Evolutionary conservation across 2,113 vertebrate species (phyloP), one percentile per base, ranked within the genome.

Genomic region (Rostratula benghalensis): DNA sequence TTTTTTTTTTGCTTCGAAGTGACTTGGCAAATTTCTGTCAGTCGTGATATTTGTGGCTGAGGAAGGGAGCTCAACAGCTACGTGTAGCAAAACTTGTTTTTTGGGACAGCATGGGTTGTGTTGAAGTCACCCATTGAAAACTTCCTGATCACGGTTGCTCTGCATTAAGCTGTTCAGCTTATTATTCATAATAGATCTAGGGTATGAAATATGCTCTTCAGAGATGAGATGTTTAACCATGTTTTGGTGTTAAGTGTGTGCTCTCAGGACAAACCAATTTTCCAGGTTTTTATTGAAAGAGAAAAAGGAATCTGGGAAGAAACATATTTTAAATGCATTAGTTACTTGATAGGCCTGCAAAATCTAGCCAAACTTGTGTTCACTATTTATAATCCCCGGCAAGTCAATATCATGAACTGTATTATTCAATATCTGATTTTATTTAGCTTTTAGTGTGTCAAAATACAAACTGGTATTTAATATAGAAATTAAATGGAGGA

Each of bases 21-120:
- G 67, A 85, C 95, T 97, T 97, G 90, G 80, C 91, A 92, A 23
- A 91, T 96, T 94, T 89, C 64, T 91, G 1, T 74, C 59, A 15
- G 79, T 46, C 67, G 18, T 76, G 65, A 22, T 39, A 15, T 88
- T 87, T 33, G 3, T 31, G 89, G 13, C 50, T 41, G 77, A 92
- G 80, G 69, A 90, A 63, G 90, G 86, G 83, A 67, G 64, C 1
- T 73, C 83, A 53, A 10, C 45, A 85, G 28, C 73, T 56, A 45
- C 65, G 15, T 1, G n/a, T 48, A 78, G 80, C 31, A 71, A 39
- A 94, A 95, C 76, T 84, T 86, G 82, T 3, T 10, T 31, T 84
- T 73, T 75, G 79, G 89, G 92, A 56, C 79, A 48, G 56, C 71
- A 45, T 3, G 8, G 59, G 20, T 67, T 39, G 63, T 87, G 51